Percentiles rank a stretch among this genome's conserved stretches.
Conservation (phyloP, 2,888 invertebrate species). For the Parnassius mnemosyne region DNA sequence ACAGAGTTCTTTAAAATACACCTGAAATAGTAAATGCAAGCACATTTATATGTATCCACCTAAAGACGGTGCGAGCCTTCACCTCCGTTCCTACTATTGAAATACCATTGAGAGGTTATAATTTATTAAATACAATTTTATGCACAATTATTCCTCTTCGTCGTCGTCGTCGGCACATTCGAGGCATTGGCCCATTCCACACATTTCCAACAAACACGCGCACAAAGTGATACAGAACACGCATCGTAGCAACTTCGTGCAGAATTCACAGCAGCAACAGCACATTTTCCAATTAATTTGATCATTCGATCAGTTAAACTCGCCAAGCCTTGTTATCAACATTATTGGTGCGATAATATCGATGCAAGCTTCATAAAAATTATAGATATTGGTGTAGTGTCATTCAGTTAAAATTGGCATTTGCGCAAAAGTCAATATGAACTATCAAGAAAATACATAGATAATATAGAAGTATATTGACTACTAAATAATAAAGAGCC, state of each 20-base stretch:
- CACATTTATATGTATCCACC: no score
- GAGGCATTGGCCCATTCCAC: conserved; percentile 41
- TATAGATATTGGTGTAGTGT: not conserved
- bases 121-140: not conserved
- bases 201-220: conserved; percentile 34
- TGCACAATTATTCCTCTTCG: conserved; percentile 11
- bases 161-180: conserved; percentile 26
- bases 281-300: conserved; percentile 37
- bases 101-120: no score
- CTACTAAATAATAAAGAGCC: no score
- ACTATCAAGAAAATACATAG: not conserved
- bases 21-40: no score
- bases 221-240: conserved; percentile 33
- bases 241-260: conserved; percentile 29
- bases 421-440: not conserved
- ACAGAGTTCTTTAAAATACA: no score
- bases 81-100: no score
- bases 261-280: conserved; percentile 40
- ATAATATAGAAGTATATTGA: no score
- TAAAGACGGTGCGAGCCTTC: no score
- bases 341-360: not conserved
- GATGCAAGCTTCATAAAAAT: not conserved
- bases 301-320: conserved; percentile 11
- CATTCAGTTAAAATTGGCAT: not conserved
- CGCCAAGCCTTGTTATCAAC: not conserved